Evolutionary conservation across 2,113 vertebrate genomes (phyloP), one percentile per base, ranked within the genome.

Genomic region (Crotophaga sulcirostris): DNA sequence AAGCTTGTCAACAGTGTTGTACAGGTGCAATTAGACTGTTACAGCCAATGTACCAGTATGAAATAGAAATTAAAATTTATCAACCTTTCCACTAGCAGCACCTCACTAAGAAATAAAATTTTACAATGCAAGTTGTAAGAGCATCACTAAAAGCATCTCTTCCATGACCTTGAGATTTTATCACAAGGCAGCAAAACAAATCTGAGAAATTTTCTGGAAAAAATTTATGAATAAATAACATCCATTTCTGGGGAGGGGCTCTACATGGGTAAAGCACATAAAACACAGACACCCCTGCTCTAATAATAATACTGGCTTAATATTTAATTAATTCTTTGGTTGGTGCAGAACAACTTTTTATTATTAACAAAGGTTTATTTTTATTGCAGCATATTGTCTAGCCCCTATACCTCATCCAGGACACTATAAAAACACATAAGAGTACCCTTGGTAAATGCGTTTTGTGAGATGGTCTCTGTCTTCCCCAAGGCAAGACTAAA

Each of bases 11-110:
- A 36, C 23, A 70, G 29, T 3, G 31, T 36, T 51, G 23, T 80
- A 40, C 38, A 47, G 56, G 60, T 82, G 62, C 38, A 79, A 34
- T 78, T 55, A 63, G 59, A 75, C 17, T 42, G 55, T 74, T 63
- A 84, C 1, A 78, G 47, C 64, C 42, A 67, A 76, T n/a, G 52
- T 34, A 91, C 38, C 3, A 0, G 9, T 47, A 78, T 55, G 52
- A 87, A 84, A 74, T 2, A 66, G 68, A 81, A 91, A 94, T 91
- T 59, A 84, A 90, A 93, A 89, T 90, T 72, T 93, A 93, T 89
- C 59, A 96, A 54, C 72, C 68, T 72, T 77, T 73, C 40, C 36
- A 72, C 40, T 33, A 79, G 45, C 60, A 94, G 31, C 23, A 89
- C 33, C 51, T 82, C 36, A 49, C 33, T 68, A 21, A 73, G 45